Evolutionary conservation across 2,113 vertebrate species (phyloP).

Genomic region (Telmatochromis sp.): DNA sequence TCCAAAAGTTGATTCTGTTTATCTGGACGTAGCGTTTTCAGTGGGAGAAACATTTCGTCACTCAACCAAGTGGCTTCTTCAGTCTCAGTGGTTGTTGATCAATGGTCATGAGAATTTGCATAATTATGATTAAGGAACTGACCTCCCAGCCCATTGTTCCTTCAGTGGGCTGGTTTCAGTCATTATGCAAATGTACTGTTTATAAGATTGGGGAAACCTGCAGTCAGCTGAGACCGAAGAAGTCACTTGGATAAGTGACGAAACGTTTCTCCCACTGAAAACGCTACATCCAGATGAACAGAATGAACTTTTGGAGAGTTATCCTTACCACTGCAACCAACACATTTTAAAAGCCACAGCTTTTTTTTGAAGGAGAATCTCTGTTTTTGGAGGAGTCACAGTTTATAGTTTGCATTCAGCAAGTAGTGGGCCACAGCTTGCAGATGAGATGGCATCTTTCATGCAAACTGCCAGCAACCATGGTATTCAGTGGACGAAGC

Average conservation of each 20-base stretch:
- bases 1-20: not conserved
- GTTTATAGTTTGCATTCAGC: not conserved
- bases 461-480: not conserved
- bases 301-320: not conserved
- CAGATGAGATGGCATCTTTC: not conserved
- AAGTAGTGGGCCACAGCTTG: not conserved
- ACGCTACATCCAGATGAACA: not conserved
- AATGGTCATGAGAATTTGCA: not conserved
- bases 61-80: not conserved
- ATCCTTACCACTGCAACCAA: not conserved
- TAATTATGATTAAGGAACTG: not conserved
- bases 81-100: not conserved
- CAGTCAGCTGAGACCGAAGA: not conserved
- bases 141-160: not conserved
- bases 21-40: not conserved
- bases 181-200: not conserved
- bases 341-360: not conserved
- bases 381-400: not conserved
- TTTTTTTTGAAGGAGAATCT: not conserved
- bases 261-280: not conserved
- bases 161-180: not conserved
- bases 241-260: not conserved
- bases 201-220: not conserved
- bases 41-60: accelerated
- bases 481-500: not conserved